Conservation (phyloP, 1,140 invertebrate species). For the Euglossa dilemma region DNA sequence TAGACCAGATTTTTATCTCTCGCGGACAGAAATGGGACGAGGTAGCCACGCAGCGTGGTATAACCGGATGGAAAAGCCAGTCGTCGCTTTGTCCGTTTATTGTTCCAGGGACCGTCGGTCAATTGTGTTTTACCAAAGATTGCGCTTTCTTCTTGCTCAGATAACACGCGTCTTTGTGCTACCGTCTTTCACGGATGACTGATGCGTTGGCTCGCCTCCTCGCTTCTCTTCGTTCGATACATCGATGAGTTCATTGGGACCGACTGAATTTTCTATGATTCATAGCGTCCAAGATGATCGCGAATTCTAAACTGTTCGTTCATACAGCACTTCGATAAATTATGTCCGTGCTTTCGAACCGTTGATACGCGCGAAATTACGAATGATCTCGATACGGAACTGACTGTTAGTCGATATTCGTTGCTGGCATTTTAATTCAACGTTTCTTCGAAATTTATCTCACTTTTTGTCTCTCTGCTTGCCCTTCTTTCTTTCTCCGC, state of each 20-base stretch:
- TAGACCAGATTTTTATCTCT: slow-evolving; percentile 13
- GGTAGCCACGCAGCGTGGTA: not conserved
- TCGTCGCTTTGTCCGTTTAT: slow-evolving; percentile 26
- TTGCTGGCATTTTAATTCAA: not conserved
- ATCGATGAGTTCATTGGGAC: slow-evolving; percentile 19
- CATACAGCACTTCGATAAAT: not conserved
- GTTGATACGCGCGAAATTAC: not conserved
- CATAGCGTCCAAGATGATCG: not conserved
- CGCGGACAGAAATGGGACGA: not conserved
- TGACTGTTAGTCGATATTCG: no score
- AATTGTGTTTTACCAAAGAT: slow-evolving; percentile 33
- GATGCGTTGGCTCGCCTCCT: slow-evolving; percentile 20
- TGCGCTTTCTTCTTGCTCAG: slow-evolving; percentile 12
- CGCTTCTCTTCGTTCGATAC: not conserved
- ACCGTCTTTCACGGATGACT: slow-evolving; percentile 25
- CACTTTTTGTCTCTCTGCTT: not conserved
- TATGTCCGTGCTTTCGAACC: not conserved
- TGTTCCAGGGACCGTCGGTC: slow-evolving; percentile 24
- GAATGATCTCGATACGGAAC: not conserved
- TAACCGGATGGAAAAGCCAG: not conserved
- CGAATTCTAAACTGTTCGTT: not conserved
- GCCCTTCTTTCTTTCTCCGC: no score
- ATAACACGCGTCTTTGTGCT: slow-evolving; percentile 33
- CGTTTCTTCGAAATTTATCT: not conserved
- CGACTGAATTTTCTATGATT: slow-evolving; percentile 25